Base-by-base conservation (phyloP, 2,113 vertebrate species). In the Barbus barbus region DNA sequence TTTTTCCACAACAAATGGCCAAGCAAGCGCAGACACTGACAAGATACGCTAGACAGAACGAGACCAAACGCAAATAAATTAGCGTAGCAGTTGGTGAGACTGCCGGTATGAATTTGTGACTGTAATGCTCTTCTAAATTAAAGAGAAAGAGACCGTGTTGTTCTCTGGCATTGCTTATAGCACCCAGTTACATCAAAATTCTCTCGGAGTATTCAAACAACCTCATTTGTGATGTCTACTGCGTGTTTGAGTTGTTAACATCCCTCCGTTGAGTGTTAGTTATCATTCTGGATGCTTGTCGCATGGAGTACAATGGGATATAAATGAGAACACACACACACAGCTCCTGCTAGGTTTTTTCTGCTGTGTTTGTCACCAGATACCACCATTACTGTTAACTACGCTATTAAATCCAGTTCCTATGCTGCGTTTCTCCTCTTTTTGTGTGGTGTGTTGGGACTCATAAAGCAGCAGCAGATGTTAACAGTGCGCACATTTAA, bases 381-480 rank as follows among this genome's bases (percentile, higher is more conserved):
- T 93, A 93, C 94, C 90, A 92, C 92, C 89, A 91, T 94, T 95
- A 93, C 92, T 93, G 88, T 94, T 96, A 96, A 95, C 93, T 93
- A 92, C 92, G 91, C 91, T 91, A 92, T 94, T 95, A 94, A 95
- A 95, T 92, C 91, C 90, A 92, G 94, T 94, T 95, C 95, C 94
- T 91, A 93, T 95, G 93, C 94, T 93, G 73, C n/a, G 46, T 78
- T 84, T 84, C 87, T 67, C 56, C 71, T 38, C 38, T 71, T 72
- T 83, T 72, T 41, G 53, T 44, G 26, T 83, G 61, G 94, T 92
- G 93, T 96, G 94, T 91, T 92, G 97, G 97, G 97, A 97, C 95
- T 95, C 95, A 96, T 99, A 97, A 99, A 93, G 95, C 95, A 95
- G 92, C 95, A 97, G 95, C 97, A 98, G 97, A 97, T 98, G 97